These are phyloP conservation scores for Scomber japonicus DNA, from an alignment of 2,113 vertebrate species.

Conservation along the genomic window DNA sequence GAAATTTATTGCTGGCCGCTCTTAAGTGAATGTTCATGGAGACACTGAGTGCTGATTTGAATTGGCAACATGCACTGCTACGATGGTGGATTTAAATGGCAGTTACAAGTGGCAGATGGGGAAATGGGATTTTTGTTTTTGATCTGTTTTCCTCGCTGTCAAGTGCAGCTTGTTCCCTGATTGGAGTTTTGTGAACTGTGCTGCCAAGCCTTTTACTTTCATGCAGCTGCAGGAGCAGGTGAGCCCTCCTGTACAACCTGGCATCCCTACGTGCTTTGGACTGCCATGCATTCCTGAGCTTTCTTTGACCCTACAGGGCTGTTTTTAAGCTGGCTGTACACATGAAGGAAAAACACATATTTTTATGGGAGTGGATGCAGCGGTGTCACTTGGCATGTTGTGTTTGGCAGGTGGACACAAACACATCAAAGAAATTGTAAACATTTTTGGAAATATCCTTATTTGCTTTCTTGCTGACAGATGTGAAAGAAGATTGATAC, in stretches of 20 bases:
- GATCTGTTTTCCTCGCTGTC: constrained; percentile 31
- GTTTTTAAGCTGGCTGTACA: constrained; percentile 9
- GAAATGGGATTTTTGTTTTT: constrained; percentile 42
- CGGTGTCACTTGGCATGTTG: constrained; percentile 3
- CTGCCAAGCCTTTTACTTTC: constrained; percentile 37
- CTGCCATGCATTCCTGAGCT: constrained; percentile 50
- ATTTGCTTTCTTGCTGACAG: constrained; percentile 12
- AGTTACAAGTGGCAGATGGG: constrained; percentile 53
- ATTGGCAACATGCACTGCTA: constrained; percentile 20
- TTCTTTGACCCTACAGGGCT: constrained; percentile 5
- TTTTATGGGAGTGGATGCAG: constrained; percentile 5
- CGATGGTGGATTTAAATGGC: constrained; percentile 36
- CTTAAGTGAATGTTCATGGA: constrained; percentile 30
- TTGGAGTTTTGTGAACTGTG: constrained; percentile 38
- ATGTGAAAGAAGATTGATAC: background rate
- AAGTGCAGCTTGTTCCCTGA: constrained; percentile 52
- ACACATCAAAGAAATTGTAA: background rate
- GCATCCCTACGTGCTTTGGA: constrained; percentile 11
- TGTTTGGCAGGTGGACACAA: background rate
- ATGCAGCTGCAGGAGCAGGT: constrained; percentile 52
- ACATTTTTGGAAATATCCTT: background rate
- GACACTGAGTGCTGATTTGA: constrained; percentile 28
- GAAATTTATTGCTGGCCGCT: constrained; percentile 40
- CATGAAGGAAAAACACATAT: background rate
- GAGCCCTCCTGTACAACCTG: constrained; percentile 34